A percentile compares a stretch with the other conserved stretches of the same genome.
phyloP scores from a whole-genome alignment of 2,113 vertebrate genomes.

The Grantiella picta region DNA sequence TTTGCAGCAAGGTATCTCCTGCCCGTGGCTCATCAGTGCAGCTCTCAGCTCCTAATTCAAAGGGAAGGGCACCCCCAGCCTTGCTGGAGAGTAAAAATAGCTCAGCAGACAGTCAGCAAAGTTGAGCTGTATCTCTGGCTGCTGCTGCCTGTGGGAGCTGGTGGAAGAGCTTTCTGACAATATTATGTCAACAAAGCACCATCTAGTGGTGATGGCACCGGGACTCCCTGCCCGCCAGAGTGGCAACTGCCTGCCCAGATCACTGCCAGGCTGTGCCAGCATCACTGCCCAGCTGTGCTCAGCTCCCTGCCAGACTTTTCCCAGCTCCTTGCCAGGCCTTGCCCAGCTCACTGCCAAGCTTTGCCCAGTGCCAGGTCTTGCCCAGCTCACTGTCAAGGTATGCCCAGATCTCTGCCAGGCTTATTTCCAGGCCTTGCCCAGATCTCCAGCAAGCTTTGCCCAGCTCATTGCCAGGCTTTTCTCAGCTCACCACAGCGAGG shows the following conservation, averaged over 20 bases:
- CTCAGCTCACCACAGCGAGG: fast-evolving
- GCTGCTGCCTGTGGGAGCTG: not conserved
- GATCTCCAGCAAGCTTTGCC: not conserved
- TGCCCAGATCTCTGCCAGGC: not conserved
- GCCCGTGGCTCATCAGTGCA: not conserved
- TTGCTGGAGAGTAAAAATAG: not conserved
- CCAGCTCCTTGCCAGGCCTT: not conserved
- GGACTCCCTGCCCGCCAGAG: not conserved
- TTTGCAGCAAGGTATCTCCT: not conserved
- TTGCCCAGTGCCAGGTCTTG: not conserved
- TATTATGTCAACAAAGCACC: slow-evolving; percentile 44
- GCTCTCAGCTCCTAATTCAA: not conserved
- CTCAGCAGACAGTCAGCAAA: not conserved
- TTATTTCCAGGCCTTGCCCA: not conserved
- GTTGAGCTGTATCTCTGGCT: not conserved
- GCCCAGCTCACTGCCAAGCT: not conserved
- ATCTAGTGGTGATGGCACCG: slow-evolving; percentile 34
- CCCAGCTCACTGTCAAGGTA: not conserved
- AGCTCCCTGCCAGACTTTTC: not conserved
- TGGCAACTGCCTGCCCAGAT: fast-evolving
- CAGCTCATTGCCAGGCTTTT: not conserved
- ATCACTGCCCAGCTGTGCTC: not conserved
- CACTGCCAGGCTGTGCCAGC: not conserved
- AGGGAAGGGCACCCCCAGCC: not conserved
- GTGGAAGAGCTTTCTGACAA: not conserved